Evolutionary conservation across 2,888 invertebrate genomes (phyloP).

Genomic region (Toxonevra muliebris): DNA sequence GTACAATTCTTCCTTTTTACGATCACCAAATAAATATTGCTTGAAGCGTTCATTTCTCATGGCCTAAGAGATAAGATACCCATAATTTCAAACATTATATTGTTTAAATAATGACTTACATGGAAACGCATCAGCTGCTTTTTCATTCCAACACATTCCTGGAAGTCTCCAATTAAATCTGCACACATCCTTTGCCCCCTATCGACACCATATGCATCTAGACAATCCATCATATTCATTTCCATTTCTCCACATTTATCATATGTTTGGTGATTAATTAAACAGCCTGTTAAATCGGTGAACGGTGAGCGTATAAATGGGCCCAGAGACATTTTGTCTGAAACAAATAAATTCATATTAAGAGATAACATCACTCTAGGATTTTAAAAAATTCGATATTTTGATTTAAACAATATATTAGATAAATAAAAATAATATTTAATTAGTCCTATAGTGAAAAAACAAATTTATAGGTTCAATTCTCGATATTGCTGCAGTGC

Average conservation of each 20-base stretch:
- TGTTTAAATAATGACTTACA: conserved; percentile 58
- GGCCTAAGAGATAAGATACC: conserved; percentile 64
- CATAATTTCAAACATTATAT: not conserved
- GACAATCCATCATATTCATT: conserved; percentile 76
- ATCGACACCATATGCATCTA: conserved; percentile 82
- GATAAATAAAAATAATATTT: too few relatives aligned
- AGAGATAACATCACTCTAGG: not conserved
- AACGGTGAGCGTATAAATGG: conserved; percentile 77
- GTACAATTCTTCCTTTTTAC: conserved; percentile 68
- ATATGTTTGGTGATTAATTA: conserved; percentile 73
- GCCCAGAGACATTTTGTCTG: conserved; percentile 68
- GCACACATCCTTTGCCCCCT: conserved; percentile 72
- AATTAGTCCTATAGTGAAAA: too few relatives aligned
- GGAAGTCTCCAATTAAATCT: conserved; percentile 72
- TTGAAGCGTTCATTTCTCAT: conserved; percentile 72
- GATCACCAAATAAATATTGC: conserved; percentile 71
- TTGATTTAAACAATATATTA: too few relatives aligned
- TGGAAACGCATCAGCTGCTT: conserved; percentile 72
- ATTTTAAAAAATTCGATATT: too few relatives aligned
- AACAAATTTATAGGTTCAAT: too few relatives aligned
- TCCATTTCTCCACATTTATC: conserved; percentile 76
- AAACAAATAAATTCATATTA: conserved; percentile 13
- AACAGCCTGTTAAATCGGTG: conserved; percentile 75
- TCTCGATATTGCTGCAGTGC: too few relatives aligned
- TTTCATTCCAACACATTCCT: conserved; percentile 72